These are phyloP conservation scores for Gibbula magus DNA, from an alignment of 2,888 invertebrate genomes.

Conservation along the genomic window DNA sequence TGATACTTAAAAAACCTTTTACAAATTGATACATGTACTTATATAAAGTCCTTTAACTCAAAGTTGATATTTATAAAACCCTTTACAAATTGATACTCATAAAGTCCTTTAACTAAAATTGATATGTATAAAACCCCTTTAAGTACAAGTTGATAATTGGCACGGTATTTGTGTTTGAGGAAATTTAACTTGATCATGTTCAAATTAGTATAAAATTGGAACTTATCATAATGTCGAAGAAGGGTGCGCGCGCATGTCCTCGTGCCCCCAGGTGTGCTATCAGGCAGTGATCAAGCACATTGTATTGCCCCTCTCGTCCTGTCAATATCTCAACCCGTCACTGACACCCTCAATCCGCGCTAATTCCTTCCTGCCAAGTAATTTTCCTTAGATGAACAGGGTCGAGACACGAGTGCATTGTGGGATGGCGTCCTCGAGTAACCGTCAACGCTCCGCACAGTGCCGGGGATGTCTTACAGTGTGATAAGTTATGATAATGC, in stretches of 20 bases:
- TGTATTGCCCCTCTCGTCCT: neutral
- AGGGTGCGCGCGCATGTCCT: neutral
- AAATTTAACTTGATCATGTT: too few relatives aligned
- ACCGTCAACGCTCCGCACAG: neutral
- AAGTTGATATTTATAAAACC: too few relatives aligned
- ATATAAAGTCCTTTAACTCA: too few relatives aligned
- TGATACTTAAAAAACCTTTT: too few relatives aligned
- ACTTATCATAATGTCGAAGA: too few relatives aligned
- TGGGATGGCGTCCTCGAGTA: neutral
- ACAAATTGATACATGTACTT: too few relatives aligned
- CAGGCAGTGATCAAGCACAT: neutral
- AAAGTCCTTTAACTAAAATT: too few relatives aligned
- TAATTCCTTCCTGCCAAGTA: slow-evolving; percentile 7
- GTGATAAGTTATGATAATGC: slow-evolving; percentile 13
- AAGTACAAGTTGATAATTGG: too few relatives aligned
- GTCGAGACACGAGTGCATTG: neutral
- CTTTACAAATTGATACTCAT: too few relatives aligned
- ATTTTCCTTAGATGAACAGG: neutral
- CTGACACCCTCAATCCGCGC: neutral
- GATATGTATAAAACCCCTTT: too few relatives aligned
- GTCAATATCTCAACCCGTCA: neutral
- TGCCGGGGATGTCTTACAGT: neutral
- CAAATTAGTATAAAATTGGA: too few relatives aligned
- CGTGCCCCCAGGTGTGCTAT: neutral
- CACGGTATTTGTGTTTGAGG: too few relatives aligned